Conservation (phyloP, 1,140 invertebrate species). For the Psix sp. region DNA sequence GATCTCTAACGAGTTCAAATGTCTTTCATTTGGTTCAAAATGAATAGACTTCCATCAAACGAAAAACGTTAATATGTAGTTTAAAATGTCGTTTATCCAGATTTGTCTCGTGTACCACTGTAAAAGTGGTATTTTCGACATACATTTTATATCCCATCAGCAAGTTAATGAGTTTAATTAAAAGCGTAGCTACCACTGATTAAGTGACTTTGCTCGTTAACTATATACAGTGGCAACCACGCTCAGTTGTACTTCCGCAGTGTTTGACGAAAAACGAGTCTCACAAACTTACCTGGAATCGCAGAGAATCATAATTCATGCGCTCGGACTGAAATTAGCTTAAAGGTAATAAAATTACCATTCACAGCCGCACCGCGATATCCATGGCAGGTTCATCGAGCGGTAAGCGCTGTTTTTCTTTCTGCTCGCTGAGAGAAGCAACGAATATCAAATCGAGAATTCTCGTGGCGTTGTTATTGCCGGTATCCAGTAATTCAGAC, state of each 20-base stretch:
- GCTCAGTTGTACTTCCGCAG: conserved; percentile 15
- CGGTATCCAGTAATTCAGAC: conserved; percentile 23
- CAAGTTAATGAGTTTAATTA: conserved; percentile 50
- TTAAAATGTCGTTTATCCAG: conserved; percentile 25
- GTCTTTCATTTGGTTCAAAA: too few relatives aligned
- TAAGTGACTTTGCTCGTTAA: conserved; percentile 35
- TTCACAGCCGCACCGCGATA: conserved; percentile 18
- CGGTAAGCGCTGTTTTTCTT: conserved; percentile 17
- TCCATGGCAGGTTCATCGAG: conserved; percentile 3
- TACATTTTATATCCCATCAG: conserved; percentile 19
- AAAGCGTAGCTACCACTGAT: conserved; percentile 35
- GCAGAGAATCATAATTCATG: conserved; percentile 38
- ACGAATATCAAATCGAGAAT: conserved; percentile 19
- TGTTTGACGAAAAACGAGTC: conserved; percentile 24
- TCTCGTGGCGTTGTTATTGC: conserved; percentile 10
- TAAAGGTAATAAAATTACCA: conserved; percentile 46
- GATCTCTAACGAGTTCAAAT: too few relatives aligned
- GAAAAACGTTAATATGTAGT: too few relatives aligned
- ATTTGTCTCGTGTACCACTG: conserved; percentile 20
- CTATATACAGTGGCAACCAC: conserved; percentile 10
- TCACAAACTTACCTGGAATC: conserved; percentile 28
- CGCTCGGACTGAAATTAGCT: conserved; percentile 28
- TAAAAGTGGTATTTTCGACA: conserved; percentile 21
- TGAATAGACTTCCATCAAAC: too few relatives aligned
- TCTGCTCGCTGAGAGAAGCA: conserved; percentile 5